A percentile compares a stretch with the other conserved stretches of the same genome.
Evolutionary conservation across 2,888 invertebrate genomes (phyloP).

Genomic region (Hirtodrosophila histrioides): DNA sequence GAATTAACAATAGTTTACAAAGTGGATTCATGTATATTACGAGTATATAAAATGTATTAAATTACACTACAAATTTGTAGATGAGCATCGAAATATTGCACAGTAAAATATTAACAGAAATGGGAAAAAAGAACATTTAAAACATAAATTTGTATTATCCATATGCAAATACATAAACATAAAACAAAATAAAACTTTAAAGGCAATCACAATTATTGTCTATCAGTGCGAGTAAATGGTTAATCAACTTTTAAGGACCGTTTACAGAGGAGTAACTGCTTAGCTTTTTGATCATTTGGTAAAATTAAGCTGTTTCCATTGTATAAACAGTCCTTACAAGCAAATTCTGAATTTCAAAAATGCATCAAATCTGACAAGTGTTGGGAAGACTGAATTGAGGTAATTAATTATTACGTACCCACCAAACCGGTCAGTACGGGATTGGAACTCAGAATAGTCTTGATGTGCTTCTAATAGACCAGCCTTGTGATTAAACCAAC

Average conservation of each 20-base stretch:
- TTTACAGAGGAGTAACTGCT: too few species aligned
- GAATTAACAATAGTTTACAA: slow-evolving; percentile 16
- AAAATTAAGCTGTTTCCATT: too few species aligned
- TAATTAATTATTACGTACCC: too few species aligned
- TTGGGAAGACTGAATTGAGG: too few species aligned
- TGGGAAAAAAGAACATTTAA: slow-evolving; percentile 5
- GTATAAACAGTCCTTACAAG: too few species aligned
- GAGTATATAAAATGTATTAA: slow-evolving; percentile 40
- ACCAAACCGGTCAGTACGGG: too few species aligned
- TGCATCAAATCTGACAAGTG: too few species aligned
- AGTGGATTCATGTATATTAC: slow-evolving; percentile 32
- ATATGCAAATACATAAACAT: slow-evolving; percentile 16
- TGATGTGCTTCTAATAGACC: neutral
- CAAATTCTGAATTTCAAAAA: too few species aligned
- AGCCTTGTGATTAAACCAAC: slow-evolving; percentile 5
- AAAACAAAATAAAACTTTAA: slow-evolving; percentile 39
- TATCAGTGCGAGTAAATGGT: slow-evolving; percentile 3
- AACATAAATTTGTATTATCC: slow-evolving; percentile 12
- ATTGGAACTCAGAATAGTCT: neutral
- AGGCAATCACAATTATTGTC: slow-evolving; percentile 15
- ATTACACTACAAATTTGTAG: slow-evolving; percentile 42
- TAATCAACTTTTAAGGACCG: neutral
- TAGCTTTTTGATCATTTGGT: too few species aligned
- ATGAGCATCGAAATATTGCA: slow-evolving; percentile 56
- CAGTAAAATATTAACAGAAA: slow-evolving; percentile 36